These are phyloP conservation scores for Tympanoctomys barrerae DNA, from an alignment of 2,797 vertebrate species.

Conservation along the genomic window DNA sequence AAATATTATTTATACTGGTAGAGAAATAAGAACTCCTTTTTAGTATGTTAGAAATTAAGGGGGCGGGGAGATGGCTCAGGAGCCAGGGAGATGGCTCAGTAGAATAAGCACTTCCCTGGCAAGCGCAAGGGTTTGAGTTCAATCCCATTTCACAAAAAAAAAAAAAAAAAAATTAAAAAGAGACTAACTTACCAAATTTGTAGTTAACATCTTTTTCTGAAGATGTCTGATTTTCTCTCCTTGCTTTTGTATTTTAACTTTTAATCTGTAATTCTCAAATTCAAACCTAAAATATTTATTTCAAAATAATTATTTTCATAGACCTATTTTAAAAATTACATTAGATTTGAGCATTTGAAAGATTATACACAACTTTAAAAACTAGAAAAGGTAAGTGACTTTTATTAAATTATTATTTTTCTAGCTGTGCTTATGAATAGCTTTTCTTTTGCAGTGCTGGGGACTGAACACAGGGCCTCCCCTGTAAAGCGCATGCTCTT, in stretches of 20 bases:
- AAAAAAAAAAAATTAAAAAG: background rate
- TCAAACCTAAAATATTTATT: constrained; percentile 90
- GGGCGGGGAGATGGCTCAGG: too few relatives aligned
- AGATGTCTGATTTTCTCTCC: constrained; percentile 91
- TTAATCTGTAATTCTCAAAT: constrained; percentile 94
- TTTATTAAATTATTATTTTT: background rate
- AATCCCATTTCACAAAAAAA: too few relatives aligned
- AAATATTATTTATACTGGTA: background rate
- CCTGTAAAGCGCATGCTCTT: background rate
- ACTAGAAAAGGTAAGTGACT: background rate
- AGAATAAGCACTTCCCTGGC: too few relatives aligned
- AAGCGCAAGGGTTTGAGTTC: too few relatives aligned
- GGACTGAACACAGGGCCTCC: background rate
- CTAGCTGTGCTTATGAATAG: background rate
- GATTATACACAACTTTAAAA: constrained; percentile 10
- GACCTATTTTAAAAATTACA: background rate
- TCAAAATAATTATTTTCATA: constrained; percentile 51
- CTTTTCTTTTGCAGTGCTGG: background rate
- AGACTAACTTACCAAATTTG: constrained; percentile 89
- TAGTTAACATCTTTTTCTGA: constrained; percentile 91
- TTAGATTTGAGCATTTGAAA: background rate
- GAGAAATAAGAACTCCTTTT: background rate
- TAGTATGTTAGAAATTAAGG: background rate
- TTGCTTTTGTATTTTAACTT: constrained; percentile 93
- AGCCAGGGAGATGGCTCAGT: too few relatives aligned